phyloP scores from a whole-genome alignment of 2,888 invertebrate species.

The Helleia helle region DNA sequence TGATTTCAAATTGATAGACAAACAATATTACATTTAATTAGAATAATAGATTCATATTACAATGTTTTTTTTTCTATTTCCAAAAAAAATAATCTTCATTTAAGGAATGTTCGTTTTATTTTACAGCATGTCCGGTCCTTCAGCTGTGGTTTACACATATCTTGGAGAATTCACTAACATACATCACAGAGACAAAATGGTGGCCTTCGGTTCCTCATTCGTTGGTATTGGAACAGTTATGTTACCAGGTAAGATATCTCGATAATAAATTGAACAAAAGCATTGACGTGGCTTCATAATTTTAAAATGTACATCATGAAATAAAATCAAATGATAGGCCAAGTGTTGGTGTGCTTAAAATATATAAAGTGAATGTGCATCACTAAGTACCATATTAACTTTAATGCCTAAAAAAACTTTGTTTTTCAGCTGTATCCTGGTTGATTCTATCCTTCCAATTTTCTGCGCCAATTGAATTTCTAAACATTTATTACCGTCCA shows the following conservation, averaged over 20 bases:
- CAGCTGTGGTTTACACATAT: conserved; percentile 75
- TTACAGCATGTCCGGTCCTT: conserved; percentile 55
- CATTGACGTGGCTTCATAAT: too few species aligned
- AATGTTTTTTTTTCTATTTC: too few species aligned
- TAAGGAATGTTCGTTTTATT: background rate
- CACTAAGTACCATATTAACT: too few species aligned
- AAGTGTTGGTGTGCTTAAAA: too few species aligned
- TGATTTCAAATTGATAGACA: too few species aligned
- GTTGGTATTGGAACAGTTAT: conserved; percentile 70
- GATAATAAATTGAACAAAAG: background rate
- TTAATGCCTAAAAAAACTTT: too few species aligned
- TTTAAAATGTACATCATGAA: too few species aligned
- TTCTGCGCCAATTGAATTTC: conserved; percentile 48
- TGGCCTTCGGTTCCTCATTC: conserved; percentile 62
- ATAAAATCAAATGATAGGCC: too few species aligned
- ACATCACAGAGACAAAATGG: conserved; percentile 62
- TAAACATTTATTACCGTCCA: conserved; percentile 76
- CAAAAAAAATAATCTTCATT: too few species aligned
- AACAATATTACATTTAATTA: too few species aligned
- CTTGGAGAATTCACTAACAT: conserved; percentile 73
- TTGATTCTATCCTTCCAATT: conserved; percentile 76
- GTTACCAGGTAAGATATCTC: conserved; percentile 57
- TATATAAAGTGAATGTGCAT: too few species aligned
- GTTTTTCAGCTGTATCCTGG: conserved; percentile 76
- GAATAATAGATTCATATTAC: too few species aligned